These are phyloP conservation scores for Poecilus cupreus DNA, from an alignment of 2,888 invertebrate genomes.

Conservation along the genomic window DNA sequence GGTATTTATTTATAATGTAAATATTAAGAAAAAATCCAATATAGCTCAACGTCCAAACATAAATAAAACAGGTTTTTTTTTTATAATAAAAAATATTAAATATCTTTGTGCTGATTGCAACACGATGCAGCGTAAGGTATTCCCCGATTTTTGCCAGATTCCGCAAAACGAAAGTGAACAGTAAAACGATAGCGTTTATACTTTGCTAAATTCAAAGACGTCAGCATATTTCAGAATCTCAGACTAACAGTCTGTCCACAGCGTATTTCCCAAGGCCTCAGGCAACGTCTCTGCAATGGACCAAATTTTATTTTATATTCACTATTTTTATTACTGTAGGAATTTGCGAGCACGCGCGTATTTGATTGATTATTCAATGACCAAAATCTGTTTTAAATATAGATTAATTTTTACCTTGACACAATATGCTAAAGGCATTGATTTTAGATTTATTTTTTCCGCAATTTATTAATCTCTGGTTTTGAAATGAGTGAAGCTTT, in stretches of 20 bases:
- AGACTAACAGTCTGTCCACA: neutral
- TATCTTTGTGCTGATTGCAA: no score
- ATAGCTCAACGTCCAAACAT: neutral
- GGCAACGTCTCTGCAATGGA: neutral
- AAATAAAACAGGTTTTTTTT: neutral
- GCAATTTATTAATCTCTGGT: neutral
- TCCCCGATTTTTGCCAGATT: constrained; percentile 1
- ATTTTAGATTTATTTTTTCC: neutral
- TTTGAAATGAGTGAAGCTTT: neutral
- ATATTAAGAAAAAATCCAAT: neutral
- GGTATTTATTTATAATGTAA: neutral
- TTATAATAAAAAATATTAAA: neutral
- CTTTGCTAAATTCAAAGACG: neutral
- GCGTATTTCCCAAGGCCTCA: constrained; percentile 7
- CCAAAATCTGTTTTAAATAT: neutral
- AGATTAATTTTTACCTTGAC: neutral
- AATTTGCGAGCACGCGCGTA: neutral
- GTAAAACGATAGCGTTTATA: neutral
- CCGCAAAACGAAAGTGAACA: neutral
- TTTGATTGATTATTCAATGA: neutral
- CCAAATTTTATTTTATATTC: neutral
- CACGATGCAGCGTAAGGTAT: neutral
- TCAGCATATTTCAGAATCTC: neutral
- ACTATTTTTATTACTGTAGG: neutral
- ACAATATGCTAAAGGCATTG: neutral